Evolutionary conservation across 2,113 vertebrate species (phyloP).

Genomic region (Cyanocitta stelleri): DNA sequence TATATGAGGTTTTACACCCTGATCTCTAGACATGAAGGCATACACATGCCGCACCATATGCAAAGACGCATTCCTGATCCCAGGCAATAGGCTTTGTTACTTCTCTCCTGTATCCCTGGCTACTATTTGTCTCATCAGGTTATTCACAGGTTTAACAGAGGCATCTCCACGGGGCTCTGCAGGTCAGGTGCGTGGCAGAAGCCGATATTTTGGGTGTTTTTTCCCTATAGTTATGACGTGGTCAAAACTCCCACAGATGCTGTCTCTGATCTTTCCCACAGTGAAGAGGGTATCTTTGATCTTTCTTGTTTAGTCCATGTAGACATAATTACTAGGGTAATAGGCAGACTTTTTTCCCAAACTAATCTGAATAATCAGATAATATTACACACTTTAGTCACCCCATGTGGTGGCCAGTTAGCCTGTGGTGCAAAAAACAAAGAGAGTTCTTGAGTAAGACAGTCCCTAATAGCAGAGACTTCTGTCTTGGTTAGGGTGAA

Average conservation of each 20-base stretch:
- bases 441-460: too few relatives aligned
- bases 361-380: background rate
- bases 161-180: background rate
- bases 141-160: background rate
- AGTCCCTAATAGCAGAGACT: too few relatives aligned
- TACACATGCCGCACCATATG: accelerated
- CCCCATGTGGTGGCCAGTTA: background rate
- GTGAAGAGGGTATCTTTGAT: background rate
- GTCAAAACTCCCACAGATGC: background rate
- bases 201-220: background rate
- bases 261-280: background rate
- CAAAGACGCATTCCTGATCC: background rate
- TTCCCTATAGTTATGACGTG: background rate
- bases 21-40: background rate
- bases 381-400: background rate
- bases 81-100: accelerated
- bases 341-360: background rate
- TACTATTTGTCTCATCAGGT: background rate
- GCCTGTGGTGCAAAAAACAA: too few relatives aligned
- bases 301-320: background rate
- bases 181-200: background rate
- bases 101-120: background rate
- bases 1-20: background rate
- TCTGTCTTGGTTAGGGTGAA: too few relatives aligned
- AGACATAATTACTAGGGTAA: background rate